A percentile compares a stretch with the other conserved stretches of the same genome.
Evolutionary conservation across 2,797 vertebrate species (phyloP).

Genomic region (Melanotaenia maccullochi): DNA sequence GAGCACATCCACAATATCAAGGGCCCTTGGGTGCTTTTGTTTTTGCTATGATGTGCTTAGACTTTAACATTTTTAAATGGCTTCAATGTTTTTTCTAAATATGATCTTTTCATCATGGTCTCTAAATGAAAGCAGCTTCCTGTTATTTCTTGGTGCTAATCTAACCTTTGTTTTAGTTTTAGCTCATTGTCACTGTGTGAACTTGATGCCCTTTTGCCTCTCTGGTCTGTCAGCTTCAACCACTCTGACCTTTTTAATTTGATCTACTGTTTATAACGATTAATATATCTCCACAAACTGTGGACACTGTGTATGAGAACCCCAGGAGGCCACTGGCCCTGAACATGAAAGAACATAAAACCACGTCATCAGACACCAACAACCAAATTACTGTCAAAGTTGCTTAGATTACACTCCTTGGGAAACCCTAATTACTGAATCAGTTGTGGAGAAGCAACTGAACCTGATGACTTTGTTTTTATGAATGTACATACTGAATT

Average conservation of each 20-base stretch:
- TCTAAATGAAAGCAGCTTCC: background rate
- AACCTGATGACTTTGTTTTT: slow-evolving; percentile 44
- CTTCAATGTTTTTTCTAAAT: background rate
- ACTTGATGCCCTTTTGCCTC: background rate
- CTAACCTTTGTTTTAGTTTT: background rate
- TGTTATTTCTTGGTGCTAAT: background rate
- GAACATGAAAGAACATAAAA: slow-evolving; percentile 49
- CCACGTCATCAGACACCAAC: slow-evolving; percentile 45
- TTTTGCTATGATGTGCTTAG: background rate
- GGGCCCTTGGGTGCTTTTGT: background rate
- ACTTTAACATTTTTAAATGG: background rate
- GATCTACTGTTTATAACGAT: slow-evolving; percentile 23
- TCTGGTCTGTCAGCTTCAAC: slow-evolving; percentile 10
- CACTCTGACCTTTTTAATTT: slow-evolving; percentile 30
- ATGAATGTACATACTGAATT: slow-evolving; percentile 11
- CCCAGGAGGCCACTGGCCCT: slow-evolving; percentile 46
- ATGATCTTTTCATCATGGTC: background rate
- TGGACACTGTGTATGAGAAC: slow-evolving; percentile 43
- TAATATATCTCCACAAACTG: slow-evolving; percentile 22
- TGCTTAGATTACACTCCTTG: slow-evolving; percentile 34
- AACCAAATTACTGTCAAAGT: slow-evolving; percentile 57
- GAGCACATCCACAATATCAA: background rate
- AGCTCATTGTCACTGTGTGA: background rate
- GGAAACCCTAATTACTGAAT: slow-evolving; percentile 40
- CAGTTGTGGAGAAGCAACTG: slow-evolving; percentile 31